Evolutionary conservation across 1,140 invertebrate species (phyloP), one percentile per base, ranked within the genome.

Genomic region (Muscidifurax raptorellus): DNA sequence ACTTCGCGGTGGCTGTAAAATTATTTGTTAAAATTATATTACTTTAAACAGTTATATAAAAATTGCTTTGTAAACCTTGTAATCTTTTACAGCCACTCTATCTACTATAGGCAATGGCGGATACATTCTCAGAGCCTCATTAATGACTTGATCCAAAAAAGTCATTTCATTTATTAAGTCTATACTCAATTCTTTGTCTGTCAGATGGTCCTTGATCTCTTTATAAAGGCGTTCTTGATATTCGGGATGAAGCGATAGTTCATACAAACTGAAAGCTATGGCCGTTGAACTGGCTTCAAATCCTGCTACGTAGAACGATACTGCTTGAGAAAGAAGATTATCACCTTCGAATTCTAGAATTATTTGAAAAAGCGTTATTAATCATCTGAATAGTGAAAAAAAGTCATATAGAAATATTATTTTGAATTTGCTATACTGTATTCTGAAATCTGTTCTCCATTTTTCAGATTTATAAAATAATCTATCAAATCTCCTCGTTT

Each of bases 21-120:
- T 74, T 40, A 74, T 36, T 27, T 52, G 32, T 12, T 74, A 71
- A 81, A 80, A 0, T 67, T 1, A 82, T 82, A 74, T 72, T 52
- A 1, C 18, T 52, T 52, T 72, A 36, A 71, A 71, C 5, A 74
- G 47, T 52, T 59, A 6, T 77, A 40, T 44, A 36, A 2, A 44
- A 40, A 75, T 40, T 40, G 12, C 3, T 22, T 52, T 76, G 9
- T 6, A 67, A 88, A 91, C 90, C 52, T 88, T 64, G 30, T 91
- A 93, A 87, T 92, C 92, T 80, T 91, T 87, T 1, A 88, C 87
- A 0, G 94, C 84, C 64, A 90, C 89, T 86, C 95, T 89, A 59
- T 93, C 94, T 79, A 94, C 91, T 2, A 94, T 87, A 4, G 95
- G 94, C 30, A 95, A 92, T 32, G 94, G 93, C 6, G 95, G 95